phyloP scores from a whole-genome alignment of 2,113 vertebrate species.

The Chlamydotis undulata region DNA sequence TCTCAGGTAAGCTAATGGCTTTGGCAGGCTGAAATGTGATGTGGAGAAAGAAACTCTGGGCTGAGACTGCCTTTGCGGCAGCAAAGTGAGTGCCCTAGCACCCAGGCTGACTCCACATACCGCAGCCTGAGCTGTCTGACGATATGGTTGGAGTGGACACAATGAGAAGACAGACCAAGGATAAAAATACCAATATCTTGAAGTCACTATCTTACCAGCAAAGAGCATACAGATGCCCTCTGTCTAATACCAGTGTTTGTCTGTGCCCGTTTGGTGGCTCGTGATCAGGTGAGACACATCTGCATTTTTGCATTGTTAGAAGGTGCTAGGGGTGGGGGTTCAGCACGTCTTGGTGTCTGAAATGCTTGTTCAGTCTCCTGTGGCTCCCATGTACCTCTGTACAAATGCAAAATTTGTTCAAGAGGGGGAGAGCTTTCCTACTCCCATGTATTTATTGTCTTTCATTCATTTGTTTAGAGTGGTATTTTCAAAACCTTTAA shows the following conservation, averaged over 20 bases:
- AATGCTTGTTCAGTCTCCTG: neutral
- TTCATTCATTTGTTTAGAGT: neutral
- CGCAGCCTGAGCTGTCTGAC: neutral
- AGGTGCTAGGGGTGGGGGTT: neutral
- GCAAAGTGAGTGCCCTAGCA: neutral
- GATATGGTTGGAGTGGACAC: neutral
- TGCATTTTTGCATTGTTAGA: neutral
- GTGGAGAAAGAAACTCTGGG: neutral
- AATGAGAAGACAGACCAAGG: neutral
- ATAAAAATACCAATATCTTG: neutral
- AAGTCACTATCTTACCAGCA: neutral
- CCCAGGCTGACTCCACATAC: neutral
- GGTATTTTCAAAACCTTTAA: neutral
- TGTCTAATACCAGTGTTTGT: neutral
- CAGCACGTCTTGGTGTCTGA: neutral
- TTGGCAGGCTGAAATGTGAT: neutral
- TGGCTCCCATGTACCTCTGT: neutral
- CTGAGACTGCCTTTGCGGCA: neutral
- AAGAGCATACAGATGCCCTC: neutral
- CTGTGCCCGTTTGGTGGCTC: neutral
- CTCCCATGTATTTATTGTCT: neutral
- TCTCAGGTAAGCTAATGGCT: neutral
- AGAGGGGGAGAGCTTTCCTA: neutral
- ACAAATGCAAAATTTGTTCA: neutral
- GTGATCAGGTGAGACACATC: neutral